Conservation (phyloP, 1,140 invertebrate species). For the Scaptomyza graminum region DNA sequence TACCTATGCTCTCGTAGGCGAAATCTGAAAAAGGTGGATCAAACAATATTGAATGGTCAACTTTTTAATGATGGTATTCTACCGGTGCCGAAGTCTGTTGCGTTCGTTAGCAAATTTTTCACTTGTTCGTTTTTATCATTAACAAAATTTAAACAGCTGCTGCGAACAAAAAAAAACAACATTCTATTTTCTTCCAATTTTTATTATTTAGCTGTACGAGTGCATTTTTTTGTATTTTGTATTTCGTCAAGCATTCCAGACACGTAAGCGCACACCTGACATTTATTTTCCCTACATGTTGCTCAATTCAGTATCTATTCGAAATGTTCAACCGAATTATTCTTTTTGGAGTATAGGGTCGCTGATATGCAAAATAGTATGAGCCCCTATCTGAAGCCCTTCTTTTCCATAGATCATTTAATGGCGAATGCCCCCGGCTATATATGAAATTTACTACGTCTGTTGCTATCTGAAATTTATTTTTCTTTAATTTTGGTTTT, state of each 20-base stretch:
- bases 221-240: constrained; percentile 5
- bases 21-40: too few species aligned
- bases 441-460: constrained; percentile 1
- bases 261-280: constrained; percentile 61
- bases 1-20: too few species aligned
- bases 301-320: constrained; percentile 13
- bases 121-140: constrained; percentile 52
- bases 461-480: background rate
- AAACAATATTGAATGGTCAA: too few species aligned
- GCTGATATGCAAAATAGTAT: constrained; percentile 69
- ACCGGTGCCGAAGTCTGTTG: background rate
- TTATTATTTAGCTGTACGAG: constrained; percentile 3
- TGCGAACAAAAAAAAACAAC: constrained; percentile 46
- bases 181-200: too few species aligned
- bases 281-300: constrained; percentile 30
- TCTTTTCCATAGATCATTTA: constrained; percentile 20
- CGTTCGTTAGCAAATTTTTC: background rate
- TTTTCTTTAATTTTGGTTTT: constrained; percentile 15
- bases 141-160: constrained; percentile 74
- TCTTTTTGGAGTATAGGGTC: constrained; percentile 7
- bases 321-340: constrained; percentile 25
- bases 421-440: constrained; percentile 34
- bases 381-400: constrained; percentile 58
- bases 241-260: constrained; percentile 41
- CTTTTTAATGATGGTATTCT: too few species aligned